phyloP scores from a whole-genome alignment of 2,888 invertebrate species.

The Nemapogon koenigi region DNA sequence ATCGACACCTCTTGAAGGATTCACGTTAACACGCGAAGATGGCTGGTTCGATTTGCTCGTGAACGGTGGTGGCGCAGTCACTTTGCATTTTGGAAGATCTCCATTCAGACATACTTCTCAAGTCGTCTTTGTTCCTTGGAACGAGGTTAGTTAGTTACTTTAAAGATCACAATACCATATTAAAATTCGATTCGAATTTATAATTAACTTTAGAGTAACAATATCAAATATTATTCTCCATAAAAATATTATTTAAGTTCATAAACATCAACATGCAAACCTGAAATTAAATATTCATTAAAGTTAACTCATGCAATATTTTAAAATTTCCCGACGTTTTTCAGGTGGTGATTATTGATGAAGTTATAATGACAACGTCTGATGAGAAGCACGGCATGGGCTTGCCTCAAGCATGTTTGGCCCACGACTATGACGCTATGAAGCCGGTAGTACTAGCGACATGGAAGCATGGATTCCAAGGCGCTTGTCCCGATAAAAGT shows the following conservation, averaged over 20 bases:
- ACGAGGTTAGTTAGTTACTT: constrained; percentile 68
- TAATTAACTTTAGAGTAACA: too few relatives aligned
- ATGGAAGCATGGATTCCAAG: constrained; percentile 95
- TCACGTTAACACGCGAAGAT: constrained; percentile 90
- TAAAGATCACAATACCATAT: constrained; percentile 1
- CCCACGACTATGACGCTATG: constrained; percentile 92
- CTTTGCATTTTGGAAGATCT: constrained; percentile 90
- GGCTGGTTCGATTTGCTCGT: constrained; percentile 98
- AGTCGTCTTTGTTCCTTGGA: constrained; percentile 95
- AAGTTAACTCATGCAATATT: too few relatives aligned
- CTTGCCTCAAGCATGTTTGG: constrained; percentile 79
- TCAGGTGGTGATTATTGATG: constrained; percentile 91
- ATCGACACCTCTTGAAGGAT: constrained; percentile 93
- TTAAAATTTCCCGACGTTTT: too few relatives aligned
- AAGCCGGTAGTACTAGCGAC: constrained; percentile 92
- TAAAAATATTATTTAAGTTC: constrained; percentile 1
- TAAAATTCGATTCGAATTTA: not conserved
- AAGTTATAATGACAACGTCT: constrained; percentile 80
- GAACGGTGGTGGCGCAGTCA: constrained; percentile 98
- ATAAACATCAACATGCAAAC: not conserved
- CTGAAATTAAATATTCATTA: not conserved
- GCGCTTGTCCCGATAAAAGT: constrained; percentile 92
- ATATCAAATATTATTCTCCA: not conserved
- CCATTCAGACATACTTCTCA: constrained; percentile 88
- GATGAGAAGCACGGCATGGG: constrained; percentile 76